Conservation (phyloP, 2,888 invertebrate genomes). For the Rapana venosa region DNA sequence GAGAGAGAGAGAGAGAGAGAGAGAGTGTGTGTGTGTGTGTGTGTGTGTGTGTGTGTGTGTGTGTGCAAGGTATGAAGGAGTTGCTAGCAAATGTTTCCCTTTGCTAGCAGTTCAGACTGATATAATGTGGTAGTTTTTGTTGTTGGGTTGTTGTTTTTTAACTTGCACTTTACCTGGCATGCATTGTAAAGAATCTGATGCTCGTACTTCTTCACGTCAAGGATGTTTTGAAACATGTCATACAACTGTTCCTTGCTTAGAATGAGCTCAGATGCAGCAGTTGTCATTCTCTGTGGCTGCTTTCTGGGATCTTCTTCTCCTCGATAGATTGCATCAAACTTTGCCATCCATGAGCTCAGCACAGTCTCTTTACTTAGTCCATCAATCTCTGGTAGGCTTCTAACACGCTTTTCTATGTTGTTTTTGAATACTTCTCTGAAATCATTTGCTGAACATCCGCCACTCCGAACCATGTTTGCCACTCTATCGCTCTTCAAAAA, state of each 20-base stretch:
- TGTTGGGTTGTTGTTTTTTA: not conserved
- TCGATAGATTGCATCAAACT: conserved; percentile 95
- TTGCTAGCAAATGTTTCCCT: too few species aligned
- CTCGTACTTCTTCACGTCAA: conserved; percentile 99
- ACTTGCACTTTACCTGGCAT: conserved; percentile 85
- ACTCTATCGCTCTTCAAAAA: conserved; percentile 98
- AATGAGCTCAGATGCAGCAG: conserved; percentile 86
- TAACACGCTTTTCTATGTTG: conserved; percentile 97
- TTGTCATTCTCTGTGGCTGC: conserved; percentile 82
- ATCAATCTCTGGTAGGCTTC: conserved; percentile 99
- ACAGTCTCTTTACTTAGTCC: conserved; percentile 99
- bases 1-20: too few species aligned
- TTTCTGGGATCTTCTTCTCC: conserved; percentile 81
- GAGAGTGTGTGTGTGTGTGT: too few species aligned
- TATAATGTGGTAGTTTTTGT: too few species aligned
- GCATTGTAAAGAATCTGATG: conserved; percentile 99
- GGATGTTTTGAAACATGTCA: conserved; percentile 99
- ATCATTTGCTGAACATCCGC: conserved; percentile 98
- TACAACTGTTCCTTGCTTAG: conserved; percentile 99
- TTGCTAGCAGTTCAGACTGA: too few species aligned
- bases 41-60: too few species aligned
- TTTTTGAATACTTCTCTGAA: conserved; percentile 98
- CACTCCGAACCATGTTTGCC: conserved; percentile 96
- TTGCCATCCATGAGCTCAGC: conserved; percentile 98
- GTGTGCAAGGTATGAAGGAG: too few species aligned